Percentiles rank a stretch among this genome's conserved stretches.
Evolutionary conservation across 2,888 invertebrate species (phyloP).

Genomic region (Calephelis perditalis): DNA sequence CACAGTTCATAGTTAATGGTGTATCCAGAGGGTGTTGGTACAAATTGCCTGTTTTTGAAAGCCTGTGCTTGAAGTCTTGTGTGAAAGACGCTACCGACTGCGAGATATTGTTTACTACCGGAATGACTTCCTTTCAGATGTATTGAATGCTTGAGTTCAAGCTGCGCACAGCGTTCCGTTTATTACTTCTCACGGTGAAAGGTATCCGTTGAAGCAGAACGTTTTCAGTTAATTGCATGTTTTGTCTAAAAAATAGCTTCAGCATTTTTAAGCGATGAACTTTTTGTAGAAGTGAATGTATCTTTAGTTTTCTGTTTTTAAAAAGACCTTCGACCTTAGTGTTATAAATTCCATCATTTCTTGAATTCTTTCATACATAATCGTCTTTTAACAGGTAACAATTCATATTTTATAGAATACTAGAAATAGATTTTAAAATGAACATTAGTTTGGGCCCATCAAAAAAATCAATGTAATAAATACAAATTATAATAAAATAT

Average conservation of each 20-base stretch:
- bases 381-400: too few relatives aligned
- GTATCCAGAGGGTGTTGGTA: constrained; percentile 66
- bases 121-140: constrained; percentile 66
- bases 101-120: constrained; percentile 67
- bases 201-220: constrained; percentile 41
- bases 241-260: constrained; percentile 36
- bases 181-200: constrained; percentile 31
- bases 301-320: not conserved
- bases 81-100: constrained; percentile 66
- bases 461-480: too few relatives aligned
- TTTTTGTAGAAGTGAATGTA: not conserved
- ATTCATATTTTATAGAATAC: too few relatives aligned
- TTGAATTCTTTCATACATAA: too few relatives aligned
- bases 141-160: constrained; percentile 26
- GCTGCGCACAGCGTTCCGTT: constrained; percentile 19
- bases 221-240: constrained; percentile 41
- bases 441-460: too few relatives aligned
- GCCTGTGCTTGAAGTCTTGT: constrained; percentile 47
- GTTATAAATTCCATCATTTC: not conserved
- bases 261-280: constrained; percentile 8
- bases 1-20: constrained; percentile 76
- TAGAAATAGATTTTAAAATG: too few relatives aligned
- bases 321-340: not conserved
- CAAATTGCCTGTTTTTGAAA: constrained; percentile 68
- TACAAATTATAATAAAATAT: too few relatives aligned